Conservation (phyloP, 2,113 vertebrate genomes). For the Ammodytes marinus region DNA sequence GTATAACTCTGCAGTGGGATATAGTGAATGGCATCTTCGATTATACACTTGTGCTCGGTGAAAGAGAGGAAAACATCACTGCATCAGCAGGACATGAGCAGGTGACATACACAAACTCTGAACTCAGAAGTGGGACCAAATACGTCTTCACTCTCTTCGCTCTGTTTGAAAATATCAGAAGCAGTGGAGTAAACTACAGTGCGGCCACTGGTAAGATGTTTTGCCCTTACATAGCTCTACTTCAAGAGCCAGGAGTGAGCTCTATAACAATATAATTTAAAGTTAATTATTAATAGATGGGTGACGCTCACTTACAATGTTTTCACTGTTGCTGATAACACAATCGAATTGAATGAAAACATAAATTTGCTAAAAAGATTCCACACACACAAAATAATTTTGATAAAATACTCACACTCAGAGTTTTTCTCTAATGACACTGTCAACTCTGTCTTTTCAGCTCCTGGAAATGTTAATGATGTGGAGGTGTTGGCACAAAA, state of each 20-base stretch:
- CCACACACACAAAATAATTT: no score
- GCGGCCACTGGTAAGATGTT: slow-evolving; percentile 26
- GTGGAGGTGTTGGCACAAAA: neutral
- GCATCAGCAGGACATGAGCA: fast-evolving
- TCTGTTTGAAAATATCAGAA: neutral
- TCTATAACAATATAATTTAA: neutral
- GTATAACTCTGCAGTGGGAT: slow-evolving; percentile 55
- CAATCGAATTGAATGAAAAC: no score
- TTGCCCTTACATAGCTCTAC: neutral
- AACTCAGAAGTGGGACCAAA: neutral
- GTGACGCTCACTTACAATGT: no score
- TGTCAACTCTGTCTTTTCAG: slow-evolving; percentile 14
- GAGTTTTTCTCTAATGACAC: no score
- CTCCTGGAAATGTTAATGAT: neutral
- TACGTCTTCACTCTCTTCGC: slow-evolving; percentile 48
- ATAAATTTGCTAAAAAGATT: no score
- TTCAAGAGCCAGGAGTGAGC: neutral
- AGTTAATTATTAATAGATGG: no score
- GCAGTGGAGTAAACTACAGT: neutral
- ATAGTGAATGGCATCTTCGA: fast-evolving
- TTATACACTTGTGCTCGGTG: neutral
- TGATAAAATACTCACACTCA: no score
- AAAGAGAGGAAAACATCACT: fast-evolving
- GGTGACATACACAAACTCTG: neutral
- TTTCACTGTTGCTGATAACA: no score